phyloP scores from a whole-genome alignment of 2,888 invertebrate genomes.

The Syrphus vitripennis region DNA sequence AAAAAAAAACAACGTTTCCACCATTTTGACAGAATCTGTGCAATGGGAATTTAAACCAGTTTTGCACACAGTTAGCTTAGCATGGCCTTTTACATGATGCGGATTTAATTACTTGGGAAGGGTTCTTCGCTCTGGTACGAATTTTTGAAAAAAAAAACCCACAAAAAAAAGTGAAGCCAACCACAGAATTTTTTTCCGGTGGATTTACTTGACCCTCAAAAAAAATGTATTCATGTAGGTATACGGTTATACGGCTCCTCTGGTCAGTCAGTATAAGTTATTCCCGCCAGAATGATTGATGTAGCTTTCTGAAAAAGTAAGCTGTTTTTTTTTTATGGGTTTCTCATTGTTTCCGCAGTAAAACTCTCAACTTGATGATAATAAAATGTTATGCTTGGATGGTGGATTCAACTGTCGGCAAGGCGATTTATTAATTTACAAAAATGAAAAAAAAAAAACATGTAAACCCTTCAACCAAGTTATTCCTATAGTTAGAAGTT shows the following conservation, averaged over 20 bases:
- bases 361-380: conserved; percentile 26
- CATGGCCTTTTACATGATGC: neutral
- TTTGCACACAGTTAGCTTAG: conserved; percentile 2
- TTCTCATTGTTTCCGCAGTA: conserved; percentile 23
- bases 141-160: neutral
- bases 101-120: neutral
- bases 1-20: conserved; percentile 3
- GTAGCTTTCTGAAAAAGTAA: neutral
- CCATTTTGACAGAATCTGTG: conserved; percentile 21
- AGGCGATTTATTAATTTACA: conserved; percentile 50
- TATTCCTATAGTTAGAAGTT: conserved; percentile 2
- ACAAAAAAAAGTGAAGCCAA: neutral
- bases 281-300: conserved; percentile 29
- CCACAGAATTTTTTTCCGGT: neutral
- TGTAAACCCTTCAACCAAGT: neutral
- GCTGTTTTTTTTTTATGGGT: conserved; percentile 39
- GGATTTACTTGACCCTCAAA: conserved; percentile 22
- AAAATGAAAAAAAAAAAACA: neutral
- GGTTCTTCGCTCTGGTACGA: neutral
- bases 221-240: neutral
- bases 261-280: neutral
- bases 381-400: conserved; percentile 51
- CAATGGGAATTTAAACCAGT: conserved; percentile 16
- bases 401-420: conserved; percentile 33
- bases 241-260: neutral